Conservation (phyloP, 2,113 vertebrate genomes). For the Hydropotes inermis region DNA sequence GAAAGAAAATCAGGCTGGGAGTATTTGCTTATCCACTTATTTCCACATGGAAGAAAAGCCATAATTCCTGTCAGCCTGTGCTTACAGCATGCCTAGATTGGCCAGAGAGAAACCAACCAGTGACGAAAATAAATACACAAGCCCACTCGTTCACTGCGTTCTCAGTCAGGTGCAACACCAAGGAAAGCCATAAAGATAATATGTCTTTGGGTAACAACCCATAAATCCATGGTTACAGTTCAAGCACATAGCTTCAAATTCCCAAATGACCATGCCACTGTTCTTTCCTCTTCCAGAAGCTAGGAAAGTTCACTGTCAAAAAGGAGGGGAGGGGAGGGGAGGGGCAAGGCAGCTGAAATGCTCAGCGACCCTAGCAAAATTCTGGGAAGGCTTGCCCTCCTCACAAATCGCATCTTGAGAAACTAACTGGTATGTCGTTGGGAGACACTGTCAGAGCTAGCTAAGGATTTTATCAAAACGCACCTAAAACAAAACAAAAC, state of each 20-base stretch:
- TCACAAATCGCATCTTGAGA: background rate
- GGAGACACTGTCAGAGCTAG: background rate
- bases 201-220: slow-evolving; percentile 51
- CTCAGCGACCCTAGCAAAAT: background rate
- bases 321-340: background rate
- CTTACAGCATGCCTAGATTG: slow-evolving; percentile 32
- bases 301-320: slow-evolving; percentile 5
- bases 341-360: background rate
- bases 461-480: background rate
- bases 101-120: slow-evolving; percentile 39
- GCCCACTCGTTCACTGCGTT: background rate
- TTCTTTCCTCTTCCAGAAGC: slow-evolving; percentile 30
- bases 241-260: slow-evolving; percentile 39
- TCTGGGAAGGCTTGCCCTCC: background rate
- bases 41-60: slow-evolving; percentile 69
- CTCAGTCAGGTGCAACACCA: slow-evolving; percentile 14
- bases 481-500: background rate
- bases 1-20: slow-evolving; percentile 64
- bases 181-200: slow-evolving; percentile 43
- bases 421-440: background rate
- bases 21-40: slow-evolving; percentile 73
- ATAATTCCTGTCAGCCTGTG: slow-evolving; percentile 52
- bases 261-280: background rate
- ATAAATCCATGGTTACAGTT: slow-evolving; percentile 50
- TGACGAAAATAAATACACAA: slow-evolving; percentile 56